Base-by-base conservation (phyloP, 2,888 invertebrate genomes). In the Zygothrica quintamaculata region DNA sequence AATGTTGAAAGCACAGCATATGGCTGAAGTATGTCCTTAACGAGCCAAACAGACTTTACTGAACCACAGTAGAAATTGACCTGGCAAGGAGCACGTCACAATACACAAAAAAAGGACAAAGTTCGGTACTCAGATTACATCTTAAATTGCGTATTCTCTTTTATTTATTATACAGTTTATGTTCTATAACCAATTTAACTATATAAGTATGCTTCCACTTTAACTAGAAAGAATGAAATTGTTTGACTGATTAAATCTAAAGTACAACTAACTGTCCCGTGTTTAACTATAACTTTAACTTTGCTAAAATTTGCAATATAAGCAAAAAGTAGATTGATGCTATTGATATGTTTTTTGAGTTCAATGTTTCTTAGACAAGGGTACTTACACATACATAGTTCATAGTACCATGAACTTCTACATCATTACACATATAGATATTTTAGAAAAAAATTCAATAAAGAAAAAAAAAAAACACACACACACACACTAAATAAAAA, bases 401-500 rank as follows among this genome's bases (percentile, higher is more conserved):
- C 26, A 26, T 8, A 6, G n/a, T 29, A n/a, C 29, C 29, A 9
- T n/a, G 29, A 29, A 29, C 9, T 29, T 29, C 7, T 29, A 9
- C 29, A 8, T 29, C 29, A 29, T 29, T 29, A 29, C 2, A 9
- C 29, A 29, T 29, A 7, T 8, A 11, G n/a, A n/a, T n/a, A n/a
- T n/a, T n/a, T n/a, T n/a, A n/a, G n/a, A n/a, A n/a, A n/a, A n/a
- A n/a, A n/a, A n/a, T n/a, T n/a, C n/a, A n/a, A n/a, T n/a, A n/a
- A n/a, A n/a, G n/a, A n/a, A n/a, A n/a, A n/a, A n/a, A n/a, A n/a
- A n/a, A n/a, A n/a, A n/a, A n/a, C n/a, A n/a, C n/a, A n/a, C n/a
- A n/a, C n/a, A n/a, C n/a, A n/a, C n/a, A n/a, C n/a, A 60, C 39
- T 74, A 39, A 60, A 70, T 76, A 51, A 70, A 74, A 53, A 0